Percentiles rank a stretch among this genome's conserved stretches.
Evolutionary conservation across 2,113 vertebrate genomes (phyloP).

Genomic region (Chitala chitala): DNA sequence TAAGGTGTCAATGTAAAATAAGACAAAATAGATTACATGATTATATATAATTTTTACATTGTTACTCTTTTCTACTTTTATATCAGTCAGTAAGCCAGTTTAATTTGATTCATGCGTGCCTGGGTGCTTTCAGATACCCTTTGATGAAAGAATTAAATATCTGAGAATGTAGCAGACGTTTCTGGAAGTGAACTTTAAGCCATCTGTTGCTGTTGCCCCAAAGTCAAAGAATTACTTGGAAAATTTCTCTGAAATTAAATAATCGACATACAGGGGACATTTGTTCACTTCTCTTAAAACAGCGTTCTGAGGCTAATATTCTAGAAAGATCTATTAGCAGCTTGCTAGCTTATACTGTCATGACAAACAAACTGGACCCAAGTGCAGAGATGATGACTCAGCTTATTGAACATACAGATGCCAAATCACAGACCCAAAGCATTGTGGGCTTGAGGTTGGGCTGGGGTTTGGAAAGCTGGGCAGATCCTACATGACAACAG

Average conservation of each 20-base stretch:
- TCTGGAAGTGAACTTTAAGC: conserved; percentile 21
- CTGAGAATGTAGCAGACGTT: conserved; percentile 27
- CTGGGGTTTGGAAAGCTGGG: too few relatives aligned
- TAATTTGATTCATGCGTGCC: too few relatives aligned
- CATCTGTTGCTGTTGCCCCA: conserved; percentile 29
- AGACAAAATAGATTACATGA: too few relatives aligned
- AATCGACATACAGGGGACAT: conserved; percentile 28
- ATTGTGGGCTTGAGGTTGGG: too few relatives aligned
- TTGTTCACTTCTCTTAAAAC: conserved; percentile 20
- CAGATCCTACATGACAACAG: too few relatives aligned
- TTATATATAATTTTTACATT: not conserved
- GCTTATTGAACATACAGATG: too few relatives aligned
- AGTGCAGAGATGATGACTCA: too few relatives aligned
- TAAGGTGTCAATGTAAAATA: not conserved
- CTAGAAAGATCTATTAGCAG: conserved; percentile 25
- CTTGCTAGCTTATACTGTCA: not conserved
- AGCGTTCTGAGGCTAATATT: conserved; percentile 39
- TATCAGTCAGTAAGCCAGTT: not conserved
- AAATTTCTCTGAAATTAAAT: conserved; percentile 40
- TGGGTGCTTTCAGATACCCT: not conserved
- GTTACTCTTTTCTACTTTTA: not conserved
- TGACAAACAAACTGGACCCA: too few relatives aligned
- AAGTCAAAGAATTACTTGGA: conserved; percentile 27
- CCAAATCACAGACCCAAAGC: too few relatives aligned
- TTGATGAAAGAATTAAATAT: conserved; percentile 21